phyloP scores from a whole-genome alignment of 2,113 vertebrate species.

The Platichthys flesus region DNA sequence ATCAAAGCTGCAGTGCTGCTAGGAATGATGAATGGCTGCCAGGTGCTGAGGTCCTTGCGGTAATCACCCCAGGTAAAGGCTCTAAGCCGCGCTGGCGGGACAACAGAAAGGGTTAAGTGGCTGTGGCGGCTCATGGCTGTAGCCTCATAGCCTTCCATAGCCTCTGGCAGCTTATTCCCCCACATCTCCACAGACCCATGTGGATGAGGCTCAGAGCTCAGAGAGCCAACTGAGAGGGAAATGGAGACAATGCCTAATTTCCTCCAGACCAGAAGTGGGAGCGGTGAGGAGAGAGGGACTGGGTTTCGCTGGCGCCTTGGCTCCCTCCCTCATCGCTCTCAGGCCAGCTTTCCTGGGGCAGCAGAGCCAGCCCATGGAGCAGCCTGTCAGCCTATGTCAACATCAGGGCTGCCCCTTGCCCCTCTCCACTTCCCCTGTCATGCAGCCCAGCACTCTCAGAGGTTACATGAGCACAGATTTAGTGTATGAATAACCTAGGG shows the following conservation, averaged over 20 bases:
- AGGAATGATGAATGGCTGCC: slow-evolving; percentile 74
- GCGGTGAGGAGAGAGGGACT: slow-evolving; percentile 1
- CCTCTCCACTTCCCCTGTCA: slow-evolving; percentile 19
- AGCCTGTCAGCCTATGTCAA: slow-evolving; percentile 63
- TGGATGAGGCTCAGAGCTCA: slow-evolving; percentile 49
- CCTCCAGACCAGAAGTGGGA: slow-evolving; percentile 64
- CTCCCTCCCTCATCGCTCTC: slow-evolving; percentile 23
- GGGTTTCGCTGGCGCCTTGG: slow-evolving; percentile 7
- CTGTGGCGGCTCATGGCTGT: slow-evolving; percentile 36
- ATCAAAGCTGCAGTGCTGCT: slow-evolving; percentile 57
- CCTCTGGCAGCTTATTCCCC: slow-evolving; percentile 62
- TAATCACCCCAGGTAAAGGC: slow-evolving; percentile 57
- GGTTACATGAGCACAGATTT: slow-evolving; percentile 69
- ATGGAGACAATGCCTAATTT: slow-evolving; percentile 78
- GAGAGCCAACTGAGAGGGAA: slow-evolving; percentile 47
- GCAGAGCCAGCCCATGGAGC: slow-evolving; percentile 34
- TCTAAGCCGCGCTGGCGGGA: slow-evolving; percentile 35
- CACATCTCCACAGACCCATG: slow-evolving; percentile 47
- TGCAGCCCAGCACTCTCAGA: slow-evolving; percentile 41
- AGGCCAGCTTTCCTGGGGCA: slow-evolving; percentile 45
- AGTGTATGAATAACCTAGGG: slow-evolving; percentile 54
- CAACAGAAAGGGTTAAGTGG: slow-evolving; percentile 67
- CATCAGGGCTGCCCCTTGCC: slow-evolving; percentile 40
- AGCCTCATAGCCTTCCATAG: slow-evolving; percentile 26
- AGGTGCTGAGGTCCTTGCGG: slow-evolving; percentile 62